phyloP scores from a whole-genome alignment of 2,113 vertebrate species.

The Excalfactoria chinensis region DNA sequence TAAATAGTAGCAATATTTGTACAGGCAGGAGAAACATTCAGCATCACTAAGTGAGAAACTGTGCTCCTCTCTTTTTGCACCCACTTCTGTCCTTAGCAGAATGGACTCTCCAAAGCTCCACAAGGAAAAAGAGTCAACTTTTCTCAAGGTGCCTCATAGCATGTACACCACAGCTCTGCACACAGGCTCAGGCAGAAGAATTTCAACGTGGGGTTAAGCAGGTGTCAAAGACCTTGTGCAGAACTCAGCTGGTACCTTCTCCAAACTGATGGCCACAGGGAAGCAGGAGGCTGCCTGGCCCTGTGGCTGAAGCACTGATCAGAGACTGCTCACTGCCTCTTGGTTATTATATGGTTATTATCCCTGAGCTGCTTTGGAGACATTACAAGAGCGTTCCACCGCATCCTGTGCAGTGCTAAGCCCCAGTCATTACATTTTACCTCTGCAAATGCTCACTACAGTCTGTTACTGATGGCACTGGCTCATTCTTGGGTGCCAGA shows the following conservation, averaged over 20 bases:
- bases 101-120: background rate
- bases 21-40: background rate
- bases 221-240: background rate
- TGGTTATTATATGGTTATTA: background rate
- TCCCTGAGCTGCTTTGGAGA: background rate
- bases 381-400: background rate
- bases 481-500: background rate
- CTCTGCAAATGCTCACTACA: background rate
- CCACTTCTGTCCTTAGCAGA: background rate
- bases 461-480: background rate
- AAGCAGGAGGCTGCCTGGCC: background rate
- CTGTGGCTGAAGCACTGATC: background rate
- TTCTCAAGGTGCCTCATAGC: background rate
- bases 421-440: background rate
- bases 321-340: background rate
- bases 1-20: slow-evolving; percentile 18
- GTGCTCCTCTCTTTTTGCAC: background rate
- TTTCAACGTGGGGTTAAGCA: background rate
- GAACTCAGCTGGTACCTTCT: background rate
- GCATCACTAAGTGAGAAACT: background rate
- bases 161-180: background rate
- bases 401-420: background rate
- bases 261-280: background rate
- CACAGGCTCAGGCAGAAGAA: background rate
- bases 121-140: background rate